Base-by-base conservation (phyloP, 1,140 invertebrate genomes). In the Hycleus phaleratus region DNA sequence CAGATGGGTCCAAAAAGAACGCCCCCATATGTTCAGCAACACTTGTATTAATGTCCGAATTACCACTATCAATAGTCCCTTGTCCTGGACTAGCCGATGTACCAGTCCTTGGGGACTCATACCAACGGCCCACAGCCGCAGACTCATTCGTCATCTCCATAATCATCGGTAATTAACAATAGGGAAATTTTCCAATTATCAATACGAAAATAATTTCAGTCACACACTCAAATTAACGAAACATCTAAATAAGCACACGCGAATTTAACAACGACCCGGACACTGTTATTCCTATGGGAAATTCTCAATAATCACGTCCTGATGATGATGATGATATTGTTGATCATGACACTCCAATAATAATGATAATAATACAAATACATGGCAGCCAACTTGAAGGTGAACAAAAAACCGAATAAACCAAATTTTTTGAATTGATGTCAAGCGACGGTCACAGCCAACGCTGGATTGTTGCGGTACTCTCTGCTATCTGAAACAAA, bases 101-200 rank as follows among this genome's bases (percentile, higher is more conserved):
- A 46, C 71, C 72, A 40, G 70, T 70, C 50, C 73, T 71, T 18
- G 70, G 73, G 25, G 67, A 66, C 52, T 74, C 73, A 62, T 74
- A 74, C 73, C 73, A 74, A 47, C 71, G 67, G 44, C 66, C 66
- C 38, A 71, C 65, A 59, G 62, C 66, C 59, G 69, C 65, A 53
- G 57, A 66, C 47, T 74, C 73, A 63, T 72, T 74, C 56, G 69
- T 71, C 73, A 73, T 73, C 71, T 74, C 73, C 73, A 74, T 74
- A 73, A 73, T 74, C 72, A 73, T 73, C 62, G 58, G 70, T 32
- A 7, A 32, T 32, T 65, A 63, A 68, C 58, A 59, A 53, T 58
- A 62, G 58, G 58, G 1, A 32, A 4, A 32, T 7, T 3, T 32
- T 32, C 7, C 7, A 32, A 5, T 32, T 32, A 32, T 7, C 4